Percentiles rank a stretch among this genome's conserved stretches.
Conservation (phyloP, 30 jellyfish, hydroid and myxozoan species). For the Hydractinia echinata region DNA sequence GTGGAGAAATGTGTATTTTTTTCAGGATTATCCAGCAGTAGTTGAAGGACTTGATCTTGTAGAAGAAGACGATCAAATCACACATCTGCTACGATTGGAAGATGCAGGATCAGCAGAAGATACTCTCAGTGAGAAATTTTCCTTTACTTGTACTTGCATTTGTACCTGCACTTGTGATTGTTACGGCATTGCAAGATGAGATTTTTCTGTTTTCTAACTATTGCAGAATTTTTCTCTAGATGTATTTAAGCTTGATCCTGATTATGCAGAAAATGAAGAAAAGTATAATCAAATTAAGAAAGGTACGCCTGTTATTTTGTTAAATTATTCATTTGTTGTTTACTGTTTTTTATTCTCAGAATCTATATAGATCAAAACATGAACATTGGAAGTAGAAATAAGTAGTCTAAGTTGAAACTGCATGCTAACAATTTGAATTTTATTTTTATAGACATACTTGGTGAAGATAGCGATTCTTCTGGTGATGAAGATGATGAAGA, state of each 20-base stretch:
- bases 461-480: constrained; percentile 20
- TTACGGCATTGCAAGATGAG: no score
- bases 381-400: not conserved
- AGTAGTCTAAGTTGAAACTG: not conserved
- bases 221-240: constrained; percentile 39
- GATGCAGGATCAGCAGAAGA: constrained; percentile 93
- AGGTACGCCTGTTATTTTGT: constrained; percentile 46
- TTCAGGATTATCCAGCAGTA: constrained; percentile 79
- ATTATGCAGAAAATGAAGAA: constrained; percentile 82
- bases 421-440: not conserved
- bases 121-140: constrained; percentile 53
- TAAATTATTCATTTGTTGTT: not conserved
- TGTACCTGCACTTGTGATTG: no score
- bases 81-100: constrained; percentile 89
- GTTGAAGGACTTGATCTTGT: constrained; percentile 76
- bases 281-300: constrained; percentile 78
- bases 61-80: constrained; percentile 98
- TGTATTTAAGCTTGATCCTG: constrained; percentile 92
- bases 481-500: constrained; percentile 84
- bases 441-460: constrained; percentile 20
- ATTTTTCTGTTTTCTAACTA: not conserved
- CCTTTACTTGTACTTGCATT: no score
- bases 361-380: not conserved
- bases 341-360: not conserved
- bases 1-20: not conserved